phyloP scores from a whole-genome alignment of 2,797 vertebrate species.

The Etheostoma nigrum region DNA sequence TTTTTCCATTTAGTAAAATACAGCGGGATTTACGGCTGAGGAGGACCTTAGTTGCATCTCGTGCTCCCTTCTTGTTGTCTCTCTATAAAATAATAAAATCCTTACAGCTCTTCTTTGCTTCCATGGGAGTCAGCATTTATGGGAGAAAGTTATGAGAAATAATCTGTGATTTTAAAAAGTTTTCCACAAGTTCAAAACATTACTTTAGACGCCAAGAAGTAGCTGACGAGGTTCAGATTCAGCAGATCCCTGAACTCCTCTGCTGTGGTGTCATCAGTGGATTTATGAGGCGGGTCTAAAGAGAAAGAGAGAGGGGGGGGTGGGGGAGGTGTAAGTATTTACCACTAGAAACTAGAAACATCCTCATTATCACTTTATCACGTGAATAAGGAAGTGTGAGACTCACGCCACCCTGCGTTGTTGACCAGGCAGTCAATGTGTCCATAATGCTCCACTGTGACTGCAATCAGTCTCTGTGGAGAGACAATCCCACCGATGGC shows the following conservation, averaged over 20 bases:
- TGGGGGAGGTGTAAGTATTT: too few species aligned
- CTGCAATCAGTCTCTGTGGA: constrained; percentile 79
- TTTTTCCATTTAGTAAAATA: too few species aligned
- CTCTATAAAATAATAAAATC: not conserved
- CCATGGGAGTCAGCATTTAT: not conserved
- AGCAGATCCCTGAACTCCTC: constrained; percentile 86
- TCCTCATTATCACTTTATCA: not conserved
- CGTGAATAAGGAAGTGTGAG: not conserved
- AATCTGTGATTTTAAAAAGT: not conserved
- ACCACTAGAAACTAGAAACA: too few species aligned
- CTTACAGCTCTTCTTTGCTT: not conserved
- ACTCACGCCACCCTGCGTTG: constrained; percentile 90
- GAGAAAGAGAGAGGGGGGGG: not conserved
- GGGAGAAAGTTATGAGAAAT: too few species aligned
- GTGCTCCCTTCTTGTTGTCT: too few species aligned
- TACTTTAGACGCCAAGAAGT: constrained; percentile 88
- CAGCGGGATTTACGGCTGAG: too few species aligned
- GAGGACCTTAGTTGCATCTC: too few species aligned
- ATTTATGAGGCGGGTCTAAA: constrained; percentile 86
- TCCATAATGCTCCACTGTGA: constrained; percentile 79
- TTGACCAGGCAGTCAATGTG: constrained; percentile 89
- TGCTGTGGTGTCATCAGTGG: constrained; percentile 83
- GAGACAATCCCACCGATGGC: not conserved
- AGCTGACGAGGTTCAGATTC: constrained; percentile 87
- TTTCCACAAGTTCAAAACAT: constrained; percentile 11